Base-by-base conservation (phyloP, 2,888 invertebrate species). In the Papilio elwesi region DNA sequence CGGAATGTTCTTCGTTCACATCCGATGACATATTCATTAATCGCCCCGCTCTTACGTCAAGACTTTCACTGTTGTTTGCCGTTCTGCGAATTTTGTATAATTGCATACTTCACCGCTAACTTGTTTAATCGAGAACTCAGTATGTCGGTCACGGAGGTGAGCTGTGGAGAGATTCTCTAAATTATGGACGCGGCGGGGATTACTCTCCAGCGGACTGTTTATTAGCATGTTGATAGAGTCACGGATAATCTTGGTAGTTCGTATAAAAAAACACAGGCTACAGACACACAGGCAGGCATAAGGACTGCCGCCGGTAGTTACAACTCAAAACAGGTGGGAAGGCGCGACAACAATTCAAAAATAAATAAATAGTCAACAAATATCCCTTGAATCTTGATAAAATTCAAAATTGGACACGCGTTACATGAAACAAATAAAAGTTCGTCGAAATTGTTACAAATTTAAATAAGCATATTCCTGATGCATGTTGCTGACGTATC, bases 11-110 rank as follows among this genome's bases (percentile, higher is more conserved):
- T 12, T 69, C 64, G 43, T 69, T 70, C 64, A 73, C 43, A 66
- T 71, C 64, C 74, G 71, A 68, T 70, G 71, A 67, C 43, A 76
- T 74, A 71, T 79, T 79, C 76, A 77, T 74, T 76, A 75, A 74
- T 77, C 74, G 72, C 26, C n/a, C n/a, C 26, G 53, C 66, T 76
- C 76, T 83, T 82, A 82, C 83, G 79, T 81, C 79, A 80, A 79
- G 68, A 86, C 90, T 89, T 90, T 90, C 90, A 86, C 89, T 86
- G 76, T 78, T 83, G 80, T 80, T 78, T 76, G 75, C 77, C 55
- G 64, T 84, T 83, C 82, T 76, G 82, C 79, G 85, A 85, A 86
- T 84, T 85, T 78, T 62, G 83, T 80, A 77, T 80, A 79, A 81
- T 83, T 80, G 78, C 80, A 77, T 68, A 73, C 77, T 70, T 75